Evolutionary conservation across 2,888 invertebrate genomes (phyloP).

Genomic region (Ormyrus labotus): DNA sequence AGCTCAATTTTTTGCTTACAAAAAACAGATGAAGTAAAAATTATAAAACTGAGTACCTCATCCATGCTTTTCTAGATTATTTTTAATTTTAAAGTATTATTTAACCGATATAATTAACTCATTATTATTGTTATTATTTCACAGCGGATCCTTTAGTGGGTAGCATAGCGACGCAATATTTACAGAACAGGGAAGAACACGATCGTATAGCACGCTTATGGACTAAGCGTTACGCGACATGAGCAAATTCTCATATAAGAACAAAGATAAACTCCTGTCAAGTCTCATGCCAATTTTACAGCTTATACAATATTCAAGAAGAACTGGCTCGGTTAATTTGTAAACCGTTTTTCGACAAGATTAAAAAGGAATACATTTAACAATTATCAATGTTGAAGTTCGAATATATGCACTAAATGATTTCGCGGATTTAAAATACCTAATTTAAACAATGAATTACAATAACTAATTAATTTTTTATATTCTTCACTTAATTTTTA

Average conservation of each 20-base stretch:
- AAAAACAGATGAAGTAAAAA: too few species aligned
- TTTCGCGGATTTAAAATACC: slow-evolving; percentile 8
- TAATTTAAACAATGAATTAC: too few species aligned
- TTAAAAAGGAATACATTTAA: slow-evolving; percentile 32
- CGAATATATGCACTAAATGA: slow-evolving; percentile 18
- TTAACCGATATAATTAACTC: too few species aligned
- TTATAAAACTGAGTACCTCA: too few species aligned
- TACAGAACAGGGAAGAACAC: slow-evolving; percentile 97
- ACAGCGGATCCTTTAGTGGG: slow-evolving; percentile 97
- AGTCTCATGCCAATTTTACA: slow-evolving; percentile 68
- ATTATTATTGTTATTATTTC: slow-evolving; percentile 66
- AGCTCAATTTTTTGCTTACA: too few species aligned
- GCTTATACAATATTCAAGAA: slow-evolving; percentile 58
- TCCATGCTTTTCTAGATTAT: too few species aligned
- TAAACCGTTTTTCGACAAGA: slow-evolving; percentile 46
- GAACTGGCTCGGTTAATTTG: slow-evolving; percentile 59
- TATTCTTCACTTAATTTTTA: too few species aligned
- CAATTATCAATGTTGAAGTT: slow-evolving; percentile 11
- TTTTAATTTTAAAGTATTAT: too few species aligned
- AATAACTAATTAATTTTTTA: too few species aligned
- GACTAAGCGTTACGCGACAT: slow-evolving; percentile 98
- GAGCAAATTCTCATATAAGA: slow-evolving; percentile 74
- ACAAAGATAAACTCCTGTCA: slow-evolving; percentile 63
- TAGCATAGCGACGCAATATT: slow-evolving; percentile 98
- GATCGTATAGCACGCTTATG: slow-evolving; percentile 98